Evolutionary conservation across 2,113 vertebrate genomes (phyloP).

Genomic region (Myrmecophaga tridactyla): DNA sequence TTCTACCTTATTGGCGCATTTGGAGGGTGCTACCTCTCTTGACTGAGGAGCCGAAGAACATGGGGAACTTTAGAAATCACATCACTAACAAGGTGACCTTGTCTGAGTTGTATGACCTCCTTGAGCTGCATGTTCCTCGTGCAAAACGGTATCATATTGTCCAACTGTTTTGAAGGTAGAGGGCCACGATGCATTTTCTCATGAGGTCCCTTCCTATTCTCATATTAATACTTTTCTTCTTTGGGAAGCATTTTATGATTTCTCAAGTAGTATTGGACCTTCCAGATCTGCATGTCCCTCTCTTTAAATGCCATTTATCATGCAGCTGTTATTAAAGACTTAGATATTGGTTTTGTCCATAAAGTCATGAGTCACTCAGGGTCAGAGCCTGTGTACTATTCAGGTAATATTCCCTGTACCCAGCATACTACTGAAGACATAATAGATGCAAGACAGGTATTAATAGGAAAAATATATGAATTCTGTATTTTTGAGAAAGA

Average conservation of each 20-base stretch:
- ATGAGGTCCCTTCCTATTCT: neutral
- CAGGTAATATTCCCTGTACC: neutral
- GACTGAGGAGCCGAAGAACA: conserved; percentile 23
- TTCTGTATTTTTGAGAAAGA: neutral
- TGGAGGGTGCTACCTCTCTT: conserved; percentile 56
- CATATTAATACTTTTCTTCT: neutral
- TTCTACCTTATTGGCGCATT: conserved; percentile 67
- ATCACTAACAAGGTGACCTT: conserved; percentile 20
- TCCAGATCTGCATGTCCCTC: neutral
- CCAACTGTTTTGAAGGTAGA: neutral
- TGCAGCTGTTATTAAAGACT: neutral
- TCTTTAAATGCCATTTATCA: neutral
- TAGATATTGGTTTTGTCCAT: neutral
- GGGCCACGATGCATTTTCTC: neutral
- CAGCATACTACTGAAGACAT: neutral
- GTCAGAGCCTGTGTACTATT: neutral
- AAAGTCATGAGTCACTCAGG: neutral
- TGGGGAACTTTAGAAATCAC: conserved; percentile 41
- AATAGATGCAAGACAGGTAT: neutral
- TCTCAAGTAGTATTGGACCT: neutral
- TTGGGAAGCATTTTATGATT: neutral
- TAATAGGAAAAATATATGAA: neutral
- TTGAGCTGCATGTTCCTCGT: neutral
- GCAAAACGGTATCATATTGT: neutral
- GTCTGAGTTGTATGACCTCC: neutral